Conservation (phyloP, 2,797 vertebrate species). For the Moxostoma hubbsi region DNA sequence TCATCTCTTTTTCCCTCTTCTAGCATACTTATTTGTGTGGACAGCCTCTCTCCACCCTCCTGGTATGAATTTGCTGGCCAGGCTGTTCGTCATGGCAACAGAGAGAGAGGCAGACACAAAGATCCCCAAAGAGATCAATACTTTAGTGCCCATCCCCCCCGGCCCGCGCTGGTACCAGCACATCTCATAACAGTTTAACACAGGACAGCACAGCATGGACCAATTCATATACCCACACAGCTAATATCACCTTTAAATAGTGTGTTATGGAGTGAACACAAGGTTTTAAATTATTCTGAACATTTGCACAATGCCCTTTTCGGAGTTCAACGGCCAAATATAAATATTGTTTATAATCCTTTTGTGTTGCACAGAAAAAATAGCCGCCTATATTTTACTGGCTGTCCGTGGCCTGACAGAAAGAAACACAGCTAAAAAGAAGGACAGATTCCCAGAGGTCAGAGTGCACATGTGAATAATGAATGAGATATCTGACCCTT, state of each 20-base stretch:
- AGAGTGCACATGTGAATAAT: conserved; percentile 86
- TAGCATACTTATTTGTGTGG: conserved; percentile 30
- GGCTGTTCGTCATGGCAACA: conserved; percentile 52
- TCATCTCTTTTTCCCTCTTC: not conserved
- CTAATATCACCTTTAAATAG: not conserved
- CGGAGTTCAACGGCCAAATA: too few species aligned
- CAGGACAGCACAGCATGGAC: conserved; percentile 31
- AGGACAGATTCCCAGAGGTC: conserved; percentile 77
- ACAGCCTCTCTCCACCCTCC: conserved; percentile 49
- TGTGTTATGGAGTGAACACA: not conserved
- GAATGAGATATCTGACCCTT: conserved; percentile 83
- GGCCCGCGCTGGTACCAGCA: conserved; percentile 19
- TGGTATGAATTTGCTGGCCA: conserved; percentile 51
- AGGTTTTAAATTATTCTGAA: conserved; percentile 1
- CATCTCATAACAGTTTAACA: conserved; percentile 42
- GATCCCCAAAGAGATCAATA: conserved; percentile 50
- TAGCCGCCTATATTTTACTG: too few species aligned
- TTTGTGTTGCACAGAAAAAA: too few species aligned
- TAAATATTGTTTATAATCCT: not conserved
- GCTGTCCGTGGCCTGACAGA: not conserved
- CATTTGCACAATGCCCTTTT: not conserved
- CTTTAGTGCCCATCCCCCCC: not conserved
- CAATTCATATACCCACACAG: conserved; percentile 23
- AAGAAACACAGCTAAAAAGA: conserved; percentile 58
- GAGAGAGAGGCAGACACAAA: conserved; percentile 34